A percentile compares a stretch with the other conserved stretches of the same genome.
Conservation (phyloP, 2,888 invertebrate species). For the Listrodromus nycthemerus region DNA sequence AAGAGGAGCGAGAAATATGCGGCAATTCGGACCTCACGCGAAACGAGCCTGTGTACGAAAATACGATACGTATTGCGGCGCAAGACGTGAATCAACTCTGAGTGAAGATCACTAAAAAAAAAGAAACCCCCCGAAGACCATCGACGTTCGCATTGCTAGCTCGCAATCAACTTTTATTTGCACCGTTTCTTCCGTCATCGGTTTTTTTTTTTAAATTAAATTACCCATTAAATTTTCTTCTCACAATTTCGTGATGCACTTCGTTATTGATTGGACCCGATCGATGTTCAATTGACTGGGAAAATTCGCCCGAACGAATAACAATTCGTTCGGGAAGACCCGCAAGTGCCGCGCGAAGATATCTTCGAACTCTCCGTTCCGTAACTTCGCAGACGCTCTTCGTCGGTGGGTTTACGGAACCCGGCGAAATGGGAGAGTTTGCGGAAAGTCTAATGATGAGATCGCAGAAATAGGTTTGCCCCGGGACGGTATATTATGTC, state of each 20-base stretch:
- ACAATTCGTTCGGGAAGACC: neutral
- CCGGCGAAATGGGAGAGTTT: conserved; percentile 4
- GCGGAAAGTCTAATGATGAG: conserved; percentile 45
- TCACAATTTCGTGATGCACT: neutral
- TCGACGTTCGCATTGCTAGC: no score
- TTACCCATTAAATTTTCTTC: neutral
- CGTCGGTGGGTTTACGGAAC: neutral
- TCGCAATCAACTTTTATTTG: no score
- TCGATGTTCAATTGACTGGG: neutral
- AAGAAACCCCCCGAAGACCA: neutral
- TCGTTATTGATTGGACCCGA: neutral
- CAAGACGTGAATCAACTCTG: neutral
- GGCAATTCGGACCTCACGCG: conserved; percentile 64
- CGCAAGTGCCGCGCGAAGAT: neutral
- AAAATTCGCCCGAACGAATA: neutral
- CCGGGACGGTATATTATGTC: conserved; percentile 10
- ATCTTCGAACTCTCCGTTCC: conserved; percentile 10
- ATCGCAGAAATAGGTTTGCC: conserved; percentile 17
- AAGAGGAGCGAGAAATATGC: conserved; percentile 67
- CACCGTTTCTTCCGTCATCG: no score
- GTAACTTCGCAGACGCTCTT: conserved; percentile 17
- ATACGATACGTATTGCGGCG: neutral
- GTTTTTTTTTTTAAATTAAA: neutral
- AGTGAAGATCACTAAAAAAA: neutral
- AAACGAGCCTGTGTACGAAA: conserved; percentile 43